These are phyloP conservation scores for Nomada flava DNA, from an alignment of 2,888 invertebrate species.

Conservation along the genomic window DNA sequence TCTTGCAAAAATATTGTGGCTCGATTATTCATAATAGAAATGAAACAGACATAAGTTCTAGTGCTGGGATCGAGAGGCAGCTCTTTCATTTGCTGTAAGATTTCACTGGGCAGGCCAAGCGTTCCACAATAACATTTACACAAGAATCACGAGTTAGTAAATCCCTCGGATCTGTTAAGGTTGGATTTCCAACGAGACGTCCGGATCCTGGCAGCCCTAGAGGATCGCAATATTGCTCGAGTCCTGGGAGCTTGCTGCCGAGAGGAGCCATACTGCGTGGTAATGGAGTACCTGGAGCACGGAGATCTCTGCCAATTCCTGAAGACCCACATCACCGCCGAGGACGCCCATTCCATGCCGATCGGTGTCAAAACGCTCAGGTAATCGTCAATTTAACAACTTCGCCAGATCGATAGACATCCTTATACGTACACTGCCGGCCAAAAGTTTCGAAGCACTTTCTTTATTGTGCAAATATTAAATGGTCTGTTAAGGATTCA, in stretches of 20 bases:
- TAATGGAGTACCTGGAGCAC: conserved; percentile 93
- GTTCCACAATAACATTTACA: neutral
- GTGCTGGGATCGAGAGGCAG: neutral
- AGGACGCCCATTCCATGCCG: conserved; percentile 86
- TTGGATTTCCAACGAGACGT: conserved; percentile 94
- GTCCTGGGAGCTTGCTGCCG: conserved; percentile 91
- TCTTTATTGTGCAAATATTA: too few species aligned
- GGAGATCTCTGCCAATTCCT: conserved; percentile 94
- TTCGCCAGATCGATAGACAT: neutral
- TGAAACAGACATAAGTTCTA: neutral
- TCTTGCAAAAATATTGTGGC: neutral
- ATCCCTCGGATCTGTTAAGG: conserved; percentile 83
- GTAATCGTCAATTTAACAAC: conserved; percentile 76
- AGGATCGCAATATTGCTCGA: conserved; percentile 91
- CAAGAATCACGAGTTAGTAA: neutral
- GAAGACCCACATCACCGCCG: conserved; percentile 88
- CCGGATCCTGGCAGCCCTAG: conserved; percentile 93
- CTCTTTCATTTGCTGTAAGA: neutral
- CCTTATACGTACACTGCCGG: too few species aligned
- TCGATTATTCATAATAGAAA: neutral
- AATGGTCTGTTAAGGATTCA: too few species aligned
- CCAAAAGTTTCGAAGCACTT: too few species aligned
- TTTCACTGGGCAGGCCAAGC: neutral
- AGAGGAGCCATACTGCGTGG: conserved; percentile 91
- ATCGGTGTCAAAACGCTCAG: conserved; percentile 87